These are phyloP conservation scores for Caenorhabditis doughertyi DNA, from an alignment of 2,888 invertebrate genomes.

Conservation along the genomic window DNA sequence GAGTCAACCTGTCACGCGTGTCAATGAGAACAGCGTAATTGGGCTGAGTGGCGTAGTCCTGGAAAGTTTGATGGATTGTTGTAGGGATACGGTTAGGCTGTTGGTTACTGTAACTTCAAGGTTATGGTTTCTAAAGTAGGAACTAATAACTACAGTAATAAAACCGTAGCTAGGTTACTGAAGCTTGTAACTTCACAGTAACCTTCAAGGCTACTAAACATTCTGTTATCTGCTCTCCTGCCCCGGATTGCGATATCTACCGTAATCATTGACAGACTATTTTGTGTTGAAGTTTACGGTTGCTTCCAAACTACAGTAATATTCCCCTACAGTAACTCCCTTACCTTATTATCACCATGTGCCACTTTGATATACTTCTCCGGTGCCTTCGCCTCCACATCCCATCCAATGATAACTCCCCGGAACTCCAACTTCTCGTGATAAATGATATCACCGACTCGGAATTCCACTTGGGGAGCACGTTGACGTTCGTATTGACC, in stretches of 20 bases:
- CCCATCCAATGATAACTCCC: slow-evolving; percentile 86
- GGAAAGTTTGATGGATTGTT: neutral
- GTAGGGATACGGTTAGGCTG: neutral
- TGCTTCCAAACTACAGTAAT: neutral
- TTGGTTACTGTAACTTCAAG: neutral
- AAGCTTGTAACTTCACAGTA: neutral
- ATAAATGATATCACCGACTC: slow-evolving; percentile 85
- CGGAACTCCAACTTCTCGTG: slow-evolving; percentile 83
- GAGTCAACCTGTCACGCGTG: slow-evolving; percentile 83
- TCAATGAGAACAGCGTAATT: slow-evolving; percentile 85
- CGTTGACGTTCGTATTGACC: slow-evolving; percentile 73
- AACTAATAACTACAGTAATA: no score
- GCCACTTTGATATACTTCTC: slow-evolving; percentile 83
- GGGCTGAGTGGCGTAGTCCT: slow-evolving; percentile 82
- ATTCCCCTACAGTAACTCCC: neutral
- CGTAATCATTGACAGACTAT: no score
- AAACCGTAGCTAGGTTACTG: no score
- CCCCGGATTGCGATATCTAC: no score
- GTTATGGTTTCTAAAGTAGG: neutral
- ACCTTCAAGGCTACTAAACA: no score
- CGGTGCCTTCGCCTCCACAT: slow-evolving; percentile 84
- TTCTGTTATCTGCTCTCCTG: no score
- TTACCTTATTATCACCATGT: slow-evolving; percentile 19
- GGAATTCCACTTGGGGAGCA: slow-evolving; percentile 84
- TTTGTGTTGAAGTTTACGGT: slow-evolving; percentile 1